A percentile compares a stretch with the other conserved stretches of the same genome.
Conservation (phyloP, 2,888 invertebrate genomes). For the Trissolcus brochymenae region DNA sequence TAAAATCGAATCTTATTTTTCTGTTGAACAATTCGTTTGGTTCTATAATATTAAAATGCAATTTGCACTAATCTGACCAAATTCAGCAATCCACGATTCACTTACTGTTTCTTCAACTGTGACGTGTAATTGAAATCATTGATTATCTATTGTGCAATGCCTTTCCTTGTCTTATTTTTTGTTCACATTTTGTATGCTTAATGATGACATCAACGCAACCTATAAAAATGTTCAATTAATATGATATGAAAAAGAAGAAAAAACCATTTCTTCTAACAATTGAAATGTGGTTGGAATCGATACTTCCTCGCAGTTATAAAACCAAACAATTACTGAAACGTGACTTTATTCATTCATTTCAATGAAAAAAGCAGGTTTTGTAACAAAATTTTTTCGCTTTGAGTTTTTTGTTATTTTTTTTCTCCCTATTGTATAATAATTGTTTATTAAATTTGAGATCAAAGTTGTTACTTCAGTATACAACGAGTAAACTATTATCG, state of each 20-base stretch:
- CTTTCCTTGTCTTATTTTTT: too few relatives aligned
- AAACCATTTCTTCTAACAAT: too few relatives aligned
- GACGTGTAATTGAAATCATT: conserved; percentile 74
- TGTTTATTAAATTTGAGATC: not conserved
- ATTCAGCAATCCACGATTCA: conserved; percentile 75
- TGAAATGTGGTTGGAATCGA: too few relatives aligned
- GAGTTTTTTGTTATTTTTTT: too few relatives aligned
- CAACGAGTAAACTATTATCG: not conserved
- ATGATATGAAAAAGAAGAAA: too few relatives aligned
- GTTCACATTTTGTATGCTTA: too few relatives aligned
- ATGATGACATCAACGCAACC: too few relatives aligned
- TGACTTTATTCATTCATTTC: not conserved
- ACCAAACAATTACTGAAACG: too few relatives aligned
- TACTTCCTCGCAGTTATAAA: too few relatives aligned
- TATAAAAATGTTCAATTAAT: too few relatives aligned
- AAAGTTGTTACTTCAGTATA: conserved; percentile 5
- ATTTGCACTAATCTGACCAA: conserved; percentile 63
- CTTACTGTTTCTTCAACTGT: conserved; percentile 67
- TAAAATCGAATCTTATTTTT: not conserved
- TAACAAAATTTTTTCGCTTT: too few relatives aligned
- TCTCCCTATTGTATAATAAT: not conserved
- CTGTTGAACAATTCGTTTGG: conserved; percentile 4
- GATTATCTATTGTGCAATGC: conserved; percentile 72
- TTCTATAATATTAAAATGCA: conserved; percentile 28
- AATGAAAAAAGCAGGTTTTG: too few relatives aligned